phyloP scores from a whole-genome alignment of 2,797 vertebrate species.

The Octomys mimax region DNA sequence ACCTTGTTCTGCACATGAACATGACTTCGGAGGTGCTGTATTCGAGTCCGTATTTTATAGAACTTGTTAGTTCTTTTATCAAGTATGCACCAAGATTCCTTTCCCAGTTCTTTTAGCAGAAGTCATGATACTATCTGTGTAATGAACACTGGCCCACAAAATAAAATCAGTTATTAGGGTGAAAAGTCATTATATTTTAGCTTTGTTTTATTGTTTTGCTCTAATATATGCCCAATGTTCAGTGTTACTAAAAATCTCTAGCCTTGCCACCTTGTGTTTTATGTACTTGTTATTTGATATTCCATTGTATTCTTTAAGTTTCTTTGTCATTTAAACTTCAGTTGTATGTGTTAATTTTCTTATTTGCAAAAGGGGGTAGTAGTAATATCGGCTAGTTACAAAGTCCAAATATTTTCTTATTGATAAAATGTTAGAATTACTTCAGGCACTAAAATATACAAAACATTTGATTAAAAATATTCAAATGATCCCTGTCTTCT shows the following conservation, averaged over 20 bases:
- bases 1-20: neutral
- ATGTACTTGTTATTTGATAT: neutral
- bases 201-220: neutral
- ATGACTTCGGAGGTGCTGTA: neutral
- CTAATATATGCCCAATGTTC: neutral
- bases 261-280: neutral
- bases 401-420: neutral
- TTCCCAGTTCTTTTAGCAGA: neutral
- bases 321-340: neutral
- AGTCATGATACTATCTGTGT: neutral
- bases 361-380: neutral
- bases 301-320: neutral
- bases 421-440: conserved; percentile 28
- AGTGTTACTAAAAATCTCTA: neutral
- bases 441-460: neutral
- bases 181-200: neutral
- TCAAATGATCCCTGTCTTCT: neutral
- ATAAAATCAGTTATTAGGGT: neutral
- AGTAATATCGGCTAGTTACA: neutral
- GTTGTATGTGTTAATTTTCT: neutral
- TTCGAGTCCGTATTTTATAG: neutral
- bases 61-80: neutral
- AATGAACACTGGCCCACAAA: neutral
- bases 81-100: neutral
- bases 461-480: neutral